These are phyloP conservation scores for Bufo gargarizans DNA, from an alignment of 2,113 vertebrate genomes.

Conservation along the genomic window DNA sequence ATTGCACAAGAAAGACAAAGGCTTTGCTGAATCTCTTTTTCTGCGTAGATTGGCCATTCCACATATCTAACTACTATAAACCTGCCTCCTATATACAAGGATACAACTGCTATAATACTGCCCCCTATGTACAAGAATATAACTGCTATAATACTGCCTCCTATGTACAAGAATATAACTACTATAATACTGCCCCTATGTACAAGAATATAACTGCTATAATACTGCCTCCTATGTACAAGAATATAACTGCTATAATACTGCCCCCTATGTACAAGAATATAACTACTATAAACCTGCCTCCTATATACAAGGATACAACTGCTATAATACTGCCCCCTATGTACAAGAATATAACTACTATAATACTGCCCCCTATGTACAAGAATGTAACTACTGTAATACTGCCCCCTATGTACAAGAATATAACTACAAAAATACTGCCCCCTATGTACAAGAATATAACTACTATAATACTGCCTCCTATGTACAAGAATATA, in stretches of 20 bases:
- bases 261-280: background rate
- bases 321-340: background rate
- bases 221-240: background rate
- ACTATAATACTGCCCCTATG: background rate
- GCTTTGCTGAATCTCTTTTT: background rate
- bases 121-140: background rate
- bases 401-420: background rate
- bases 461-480: background rate
- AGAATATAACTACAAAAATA: conserved; percentile 9
- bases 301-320: background rate
- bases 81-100: no score
- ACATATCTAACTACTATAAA: background rate
- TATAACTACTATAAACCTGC: background rate
- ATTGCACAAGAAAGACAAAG: background rate
- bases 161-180: background rate
- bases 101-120: background rate
- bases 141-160: no score
- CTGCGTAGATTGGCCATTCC: background rate
- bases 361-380: background rate
- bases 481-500: background rate
- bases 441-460: background rate
- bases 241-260: background rate
- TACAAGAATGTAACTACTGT: conserved; percentile 1
- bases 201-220: background rate
- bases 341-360: conserved; percentile 3